A percentile compares a stretch with the other conserved stretches of the same genome.
Evolutionary conservation across 1,140 invertebrate species (phyloP).

Genomic region (Formica exsecta): DNA sequence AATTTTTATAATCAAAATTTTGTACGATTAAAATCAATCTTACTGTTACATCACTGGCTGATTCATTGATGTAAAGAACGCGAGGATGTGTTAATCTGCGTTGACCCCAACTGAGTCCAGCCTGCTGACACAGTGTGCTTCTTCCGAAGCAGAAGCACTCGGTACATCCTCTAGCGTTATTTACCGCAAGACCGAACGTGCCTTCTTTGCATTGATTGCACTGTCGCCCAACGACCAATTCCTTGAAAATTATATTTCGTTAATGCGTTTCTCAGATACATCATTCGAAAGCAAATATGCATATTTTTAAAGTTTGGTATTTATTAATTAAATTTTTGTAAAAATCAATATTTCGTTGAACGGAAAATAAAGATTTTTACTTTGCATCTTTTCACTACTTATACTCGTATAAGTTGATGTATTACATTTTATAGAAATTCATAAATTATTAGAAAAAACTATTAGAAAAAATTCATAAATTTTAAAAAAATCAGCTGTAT

Average conservation of each 20-base stretch:
- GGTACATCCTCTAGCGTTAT: slow-evolving; percentile 93
- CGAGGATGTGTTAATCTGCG: slow-evolving; percentile 88
- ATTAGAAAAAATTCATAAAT: no score
- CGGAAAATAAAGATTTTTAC: background rate
- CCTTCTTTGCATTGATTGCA: slow-evolving; percentile 95
- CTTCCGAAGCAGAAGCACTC: slow-evolving; percentile 96
- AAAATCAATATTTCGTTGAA: background rate
- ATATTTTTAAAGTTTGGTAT: background rate
- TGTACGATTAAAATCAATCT: slow-evolving; percentile 62
- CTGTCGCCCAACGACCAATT: slow-evolving; percentile 92
- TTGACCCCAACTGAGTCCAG: slow-evolving; percentile 92
- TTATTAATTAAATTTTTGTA: background rate
- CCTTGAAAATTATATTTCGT: slow-evolving; percentile 83
- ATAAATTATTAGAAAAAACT: background rate
- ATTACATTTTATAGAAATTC: background rate
- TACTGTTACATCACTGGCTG: slow-evolving; percentile 85
- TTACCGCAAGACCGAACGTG: slow-evolving; percentile 92
- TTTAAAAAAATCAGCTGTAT: no score
- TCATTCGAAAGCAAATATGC: background rate
- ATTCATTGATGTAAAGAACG: slow-evolving; percentile 87
- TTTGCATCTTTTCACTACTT: background rate
- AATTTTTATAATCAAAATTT: background rate
- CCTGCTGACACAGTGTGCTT: slow-evolving; percentile 92
- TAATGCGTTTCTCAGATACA: background rate
- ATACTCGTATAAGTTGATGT: no score